phyloP scores from a whole-genome alignment of 2,113 vertebrate species.

The Ameiurus melas region DNA sequence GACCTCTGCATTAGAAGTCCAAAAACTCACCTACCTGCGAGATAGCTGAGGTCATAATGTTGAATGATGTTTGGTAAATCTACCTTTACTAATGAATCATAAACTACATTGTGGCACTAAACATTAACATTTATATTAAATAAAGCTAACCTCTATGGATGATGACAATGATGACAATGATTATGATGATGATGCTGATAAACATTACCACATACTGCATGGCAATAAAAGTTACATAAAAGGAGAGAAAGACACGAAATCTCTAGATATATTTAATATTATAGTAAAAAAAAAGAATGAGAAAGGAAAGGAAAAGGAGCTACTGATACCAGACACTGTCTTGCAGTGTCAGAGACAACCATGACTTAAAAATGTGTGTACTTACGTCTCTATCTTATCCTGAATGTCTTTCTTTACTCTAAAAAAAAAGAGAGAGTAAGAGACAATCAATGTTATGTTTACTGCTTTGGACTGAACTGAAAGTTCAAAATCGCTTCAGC shows the following conservation, averaged over 20 bases:
- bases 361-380: background rate
- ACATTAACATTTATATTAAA: background rate
- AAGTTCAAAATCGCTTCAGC: background rate
- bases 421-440: constrained; percentile 68
- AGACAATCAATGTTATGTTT: constrained; percentile 52
- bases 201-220: background rate
- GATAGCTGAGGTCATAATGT: background rate
- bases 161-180: too few relatives aligned
- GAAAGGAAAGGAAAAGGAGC: background rate
- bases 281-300: constrained; percentile 25
- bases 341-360: background rate
- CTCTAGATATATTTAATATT: constrained; percentile 17
- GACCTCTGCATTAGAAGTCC: background rate
- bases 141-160: background rate
- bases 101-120: background rate
- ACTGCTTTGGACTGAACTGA: constrained; percentile 30
- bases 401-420: constrained; percentile 92
- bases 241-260: background rate
- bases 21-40: background rate
- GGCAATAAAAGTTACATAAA: background rate
- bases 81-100: background rate
- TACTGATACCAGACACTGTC: background rate
- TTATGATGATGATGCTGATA: background rate
- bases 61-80: background rate
- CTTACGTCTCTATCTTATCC: constrained; percentile 79